phyloP scores from a whole-genome alignment of 2,113 vertebrate species.

The Phylloscopus trochilus region DNA sequence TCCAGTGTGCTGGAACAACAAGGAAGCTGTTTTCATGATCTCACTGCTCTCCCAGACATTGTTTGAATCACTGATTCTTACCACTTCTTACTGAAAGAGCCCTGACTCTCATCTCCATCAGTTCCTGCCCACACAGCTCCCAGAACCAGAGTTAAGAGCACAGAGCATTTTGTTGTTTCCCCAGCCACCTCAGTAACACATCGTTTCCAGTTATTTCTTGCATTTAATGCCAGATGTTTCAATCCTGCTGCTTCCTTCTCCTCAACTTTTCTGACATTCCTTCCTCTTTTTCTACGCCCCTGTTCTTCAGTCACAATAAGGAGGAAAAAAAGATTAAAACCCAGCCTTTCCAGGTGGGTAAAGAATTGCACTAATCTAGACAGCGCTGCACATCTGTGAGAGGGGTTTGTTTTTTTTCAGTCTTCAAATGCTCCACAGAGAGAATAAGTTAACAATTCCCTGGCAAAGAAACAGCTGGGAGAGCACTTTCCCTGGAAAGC shows the following conservation, averaged over 20 bases:
- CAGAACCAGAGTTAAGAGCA: background rate
- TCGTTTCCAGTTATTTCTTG: background rate
- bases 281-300: background rate
- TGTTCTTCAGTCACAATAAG: background rate
- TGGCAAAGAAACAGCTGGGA: background rate
- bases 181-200: background rate
- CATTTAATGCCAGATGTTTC: background rate
- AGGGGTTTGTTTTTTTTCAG: background rate
- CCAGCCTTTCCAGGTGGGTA: background rate
- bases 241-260: background rate
- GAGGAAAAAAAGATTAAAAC: background rate
- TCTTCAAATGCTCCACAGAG: background rate
- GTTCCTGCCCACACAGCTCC: background rate
- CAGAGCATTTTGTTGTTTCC: background rate
- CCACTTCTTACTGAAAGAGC: background rate
- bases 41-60: background rate
- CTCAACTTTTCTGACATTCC: background rate
- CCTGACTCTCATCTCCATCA: background rate
- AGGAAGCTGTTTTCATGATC: background rate
- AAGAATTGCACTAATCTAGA: background rate
- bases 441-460: background rate
- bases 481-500: background rate
- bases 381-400: background rate
- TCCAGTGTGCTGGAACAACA: background rate
- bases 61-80: background rate